These are phyloP conservation scores for Puffinus mauretanicus DNA, from an alignment of 2,113 vertebrate species.

Conservation along the genomic window DNA sequence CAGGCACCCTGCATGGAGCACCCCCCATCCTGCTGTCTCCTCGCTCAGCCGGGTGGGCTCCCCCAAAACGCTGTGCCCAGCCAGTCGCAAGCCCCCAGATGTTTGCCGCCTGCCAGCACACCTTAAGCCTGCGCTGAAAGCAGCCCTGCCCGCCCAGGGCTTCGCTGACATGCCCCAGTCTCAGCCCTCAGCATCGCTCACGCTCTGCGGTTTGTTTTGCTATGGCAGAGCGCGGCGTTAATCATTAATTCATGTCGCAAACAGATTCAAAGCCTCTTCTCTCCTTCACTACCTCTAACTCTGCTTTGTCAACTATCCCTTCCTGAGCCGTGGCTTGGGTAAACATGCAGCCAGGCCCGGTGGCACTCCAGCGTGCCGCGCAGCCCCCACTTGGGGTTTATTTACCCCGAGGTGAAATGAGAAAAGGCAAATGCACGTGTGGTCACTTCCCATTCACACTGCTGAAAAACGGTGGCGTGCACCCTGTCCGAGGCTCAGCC, in stretches of 20 bases:
- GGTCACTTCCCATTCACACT: not conserved
- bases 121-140: not conserved
- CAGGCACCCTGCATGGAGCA: not conserved
- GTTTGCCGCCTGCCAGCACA: not conserved
- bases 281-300: not conserved
- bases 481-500: not conserved
- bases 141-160: not conserved
- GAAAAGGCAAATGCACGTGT: not conserved
- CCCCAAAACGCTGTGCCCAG: not conserved
- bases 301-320: not conserved
- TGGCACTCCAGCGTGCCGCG: rapidly evolving
- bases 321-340: not conserved
- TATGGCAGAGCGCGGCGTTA: not conserved
- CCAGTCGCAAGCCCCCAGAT: rapidly evolving
- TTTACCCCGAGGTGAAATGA: not conserved
- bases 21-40: not conserved
- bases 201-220: not conserved
- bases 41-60: not conserved
- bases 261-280: not conserved
- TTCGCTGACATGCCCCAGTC: rapidly evolving
- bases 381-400: rapidly evolving
- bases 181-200: not conserved
- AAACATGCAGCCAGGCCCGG: not conserved
- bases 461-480: not conserved
- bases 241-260: not conserved